These are phyloP conservation scores for Allygus modestus DNA, from an alignment of 2,888 invertebrate species.

Conservation along the genomic window DNA sequence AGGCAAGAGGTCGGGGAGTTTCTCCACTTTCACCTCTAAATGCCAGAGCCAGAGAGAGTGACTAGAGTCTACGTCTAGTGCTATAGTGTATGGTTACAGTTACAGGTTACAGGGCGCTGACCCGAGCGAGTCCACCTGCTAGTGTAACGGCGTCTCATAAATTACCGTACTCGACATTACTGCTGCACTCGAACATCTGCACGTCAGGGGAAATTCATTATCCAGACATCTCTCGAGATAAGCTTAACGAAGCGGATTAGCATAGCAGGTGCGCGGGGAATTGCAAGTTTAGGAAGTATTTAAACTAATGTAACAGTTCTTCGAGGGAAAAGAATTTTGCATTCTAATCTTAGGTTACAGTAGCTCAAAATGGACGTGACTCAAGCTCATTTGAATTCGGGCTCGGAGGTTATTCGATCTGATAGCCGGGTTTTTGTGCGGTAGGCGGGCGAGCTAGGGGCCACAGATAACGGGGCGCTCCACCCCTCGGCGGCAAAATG, in stretches of 20 bases:
- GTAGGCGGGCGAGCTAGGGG: neutral
- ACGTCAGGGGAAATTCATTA: too few relatives aligned
- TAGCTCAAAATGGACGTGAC: too few relatives aligned
- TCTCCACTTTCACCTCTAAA: constrained; percentile 34
- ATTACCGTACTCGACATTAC: neutral
- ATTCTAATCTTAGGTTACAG: too few relatives aligned
- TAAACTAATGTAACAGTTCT: too few relatives aligned
- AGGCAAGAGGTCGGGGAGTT: neutral
- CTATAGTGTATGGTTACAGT: neutral
- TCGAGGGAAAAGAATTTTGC: too few relatives aligned
- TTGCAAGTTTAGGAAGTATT: too few relatives aligned
- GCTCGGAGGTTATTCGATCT: too few relatives aligned
- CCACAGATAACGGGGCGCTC: neutral
- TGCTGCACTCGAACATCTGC: neutral
- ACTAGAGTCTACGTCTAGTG: neutral
- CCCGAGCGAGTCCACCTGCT: neutral
- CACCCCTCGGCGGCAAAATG: neutral
- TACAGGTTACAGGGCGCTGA: neutral
- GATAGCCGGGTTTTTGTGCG: neutral
- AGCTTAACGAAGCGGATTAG: too few relatives aligned
- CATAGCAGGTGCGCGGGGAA: too few relatives aligned
- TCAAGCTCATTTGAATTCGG: too few relatives aligned
- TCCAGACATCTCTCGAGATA: too few relatives aligned
- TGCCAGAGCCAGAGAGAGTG: constrained; percentile 16
- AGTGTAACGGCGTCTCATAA: neutral